phyloP scores from a whole-genome alignment of 2,797 vertebrate genomes.

The Gadopsis marmoratus region DNA sequence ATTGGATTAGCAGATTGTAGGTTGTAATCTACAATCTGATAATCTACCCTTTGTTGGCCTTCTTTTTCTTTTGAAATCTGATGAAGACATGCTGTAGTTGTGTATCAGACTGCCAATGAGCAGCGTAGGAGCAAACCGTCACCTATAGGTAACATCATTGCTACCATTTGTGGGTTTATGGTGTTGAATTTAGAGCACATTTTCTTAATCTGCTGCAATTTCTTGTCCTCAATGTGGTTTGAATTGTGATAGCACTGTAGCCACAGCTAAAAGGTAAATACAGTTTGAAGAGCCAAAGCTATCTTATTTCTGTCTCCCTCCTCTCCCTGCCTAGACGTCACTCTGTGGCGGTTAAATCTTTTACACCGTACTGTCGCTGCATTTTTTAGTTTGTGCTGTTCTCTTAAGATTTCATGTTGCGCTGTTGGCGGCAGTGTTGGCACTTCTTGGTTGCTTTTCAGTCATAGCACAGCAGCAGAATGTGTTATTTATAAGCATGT shows the following conservation, averaged over 20 bases:
- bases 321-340: background rate
- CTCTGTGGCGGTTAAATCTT: constrained; percentile 8
- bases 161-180: background rate
- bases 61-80: background rate
- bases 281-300: background rate
- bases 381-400: constrained; percentile 2
- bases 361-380: constrained; percentile 1
- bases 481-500: background rate
- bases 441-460: background rate
- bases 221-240: background rate
- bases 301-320: background rate
- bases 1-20: too few species aligned
- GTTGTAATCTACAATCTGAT: too few species aligned
- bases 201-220: background rate
- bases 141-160: background rate
- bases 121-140: background rate
- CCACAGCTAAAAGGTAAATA: background rate
- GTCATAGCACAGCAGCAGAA: background rate
- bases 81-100: background rate
- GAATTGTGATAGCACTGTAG: background rate
- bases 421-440: background rate
- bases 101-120: background rate
- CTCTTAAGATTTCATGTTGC: background rate
- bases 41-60: background rate
- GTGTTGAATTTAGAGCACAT: background rate